Percentiles rank a stretch among this genome's conserved stretches.
Evolutionary conservation across 2,888 invertebrate species (phyloP).

Genomic region (Microctonus brassicae): DNA sequence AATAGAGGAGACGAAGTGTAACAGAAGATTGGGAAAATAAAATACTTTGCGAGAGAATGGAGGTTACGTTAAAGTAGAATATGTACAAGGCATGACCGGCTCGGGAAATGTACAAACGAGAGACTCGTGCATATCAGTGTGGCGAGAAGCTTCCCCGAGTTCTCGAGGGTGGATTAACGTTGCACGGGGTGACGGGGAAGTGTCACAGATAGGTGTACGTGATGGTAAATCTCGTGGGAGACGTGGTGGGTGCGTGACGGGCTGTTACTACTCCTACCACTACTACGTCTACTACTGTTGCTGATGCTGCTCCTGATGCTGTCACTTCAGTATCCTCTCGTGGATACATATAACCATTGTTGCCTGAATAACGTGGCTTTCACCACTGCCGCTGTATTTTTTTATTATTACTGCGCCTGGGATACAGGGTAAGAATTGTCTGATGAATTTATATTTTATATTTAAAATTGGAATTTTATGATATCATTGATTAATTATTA

Average conservation of each 20-base stretch:
- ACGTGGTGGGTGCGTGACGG: constrained; percentile 39
- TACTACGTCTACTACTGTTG: constrained; percentile 19
- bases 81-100: constrained; percentile 18
- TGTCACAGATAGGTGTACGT: constrained; percentile 28
- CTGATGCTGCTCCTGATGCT: constrained; percentile 20
- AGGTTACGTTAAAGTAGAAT: background rate
- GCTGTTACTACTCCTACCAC: constrained; percentile 36
- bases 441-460: background rate
- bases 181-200: constrained; percentile 5
- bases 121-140: constrained; percentile 34
- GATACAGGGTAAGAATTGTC: constrained; percentile 2
- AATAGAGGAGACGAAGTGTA: background rate
- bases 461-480: background rate
- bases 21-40: background rate
- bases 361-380: background rate
- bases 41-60: background rate
- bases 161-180: constrained; percentile 28
- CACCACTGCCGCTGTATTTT: background rate
- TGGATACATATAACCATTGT: background rate
- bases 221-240: constrained; percentile 35
- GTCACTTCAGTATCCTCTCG: background rate
- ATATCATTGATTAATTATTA: background rate
- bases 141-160: constrained; percentile 26
- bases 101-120: constrained; percentile 22
- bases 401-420: constrained; percentile 16